A percentile compares a stretch with the other conserved stretches of the same genome.
Conservation (phyloP, 2,797 vertebrate genomes). For the Chanos chanos region DNA sequence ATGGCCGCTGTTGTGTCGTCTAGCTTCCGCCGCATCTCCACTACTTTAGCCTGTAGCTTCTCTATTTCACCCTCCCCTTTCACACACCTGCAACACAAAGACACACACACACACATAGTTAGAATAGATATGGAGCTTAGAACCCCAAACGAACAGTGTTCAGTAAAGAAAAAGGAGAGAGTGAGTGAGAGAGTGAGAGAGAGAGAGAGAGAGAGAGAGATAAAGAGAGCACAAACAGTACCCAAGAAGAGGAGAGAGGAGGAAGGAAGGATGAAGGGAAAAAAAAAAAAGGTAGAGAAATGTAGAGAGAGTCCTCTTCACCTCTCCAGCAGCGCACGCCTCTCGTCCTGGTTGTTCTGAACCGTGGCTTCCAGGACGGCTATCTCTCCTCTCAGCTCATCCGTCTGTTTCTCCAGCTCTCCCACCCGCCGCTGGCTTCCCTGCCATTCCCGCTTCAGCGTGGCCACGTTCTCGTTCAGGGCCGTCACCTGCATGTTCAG, state of each 20-base stretch:
- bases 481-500: constrained; percentile 85
- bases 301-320: constrained; percentile 37
- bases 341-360: constrained; percentile 97
- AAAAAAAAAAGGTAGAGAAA: neutral
- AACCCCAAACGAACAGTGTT: no score
- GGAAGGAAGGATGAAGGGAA: no score
- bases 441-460: constrained; percentile 95
- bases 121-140: no score
- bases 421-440: constrained; percentile 85
- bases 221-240: neutral
- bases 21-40: constrained; percentile 91
- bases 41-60: constrained; percentile 89
- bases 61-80: constrained; percentile 95
- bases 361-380: constrained; percentile 95
- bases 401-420: constrained; percentile 94
- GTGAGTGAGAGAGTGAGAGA: neutral
- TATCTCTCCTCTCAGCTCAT: constrained; percentile 93
- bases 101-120: no score
- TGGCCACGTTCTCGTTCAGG: constrained; percentile 92
- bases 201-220: no score
- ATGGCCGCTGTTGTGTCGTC: constrained; percentile 96
- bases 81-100: constrained; percentile 77
- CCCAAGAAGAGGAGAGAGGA: no score
- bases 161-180: no score
- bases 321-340: constrained; percentile 91